Base-by-base conservation (phyloP, 1,140 invertebrate species). In the Leptinotarsa lineolata region DNA sequence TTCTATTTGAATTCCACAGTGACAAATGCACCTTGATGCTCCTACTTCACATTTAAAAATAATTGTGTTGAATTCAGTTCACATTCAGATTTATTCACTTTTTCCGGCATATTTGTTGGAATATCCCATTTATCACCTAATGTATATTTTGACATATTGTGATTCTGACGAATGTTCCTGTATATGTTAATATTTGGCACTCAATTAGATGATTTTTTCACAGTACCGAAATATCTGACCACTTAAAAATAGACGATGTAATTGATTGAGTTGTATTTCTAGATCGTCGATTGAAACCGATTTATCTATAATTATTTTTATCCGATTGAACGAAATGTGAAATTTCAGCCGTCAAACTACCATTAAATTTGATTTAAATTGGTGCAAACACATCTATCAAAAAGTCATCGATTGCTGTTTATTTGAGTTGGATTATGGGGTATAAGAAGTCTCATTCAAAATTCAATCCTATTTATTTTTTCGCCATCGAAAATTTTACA, bases 401-500 rank as follows among this genome's bases (percentile, higher is more conserved):
- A 54, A 54, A 54, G 48, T 54, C 48, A 54, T 54, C 48, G n/a
- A n/a, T 54, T 54, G 15, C 15, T 54, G 48, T 54, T 54, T 54
- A 54, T 54, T 54, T 54, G 48, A 54, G 48, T 16, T 54, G 15
- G 16, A 54, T 54, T 54, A 54, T 54, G 48, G 48, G 15, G 48
- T 16, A 54, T 54, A 18, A 54, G 48, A 16, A 18, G 2, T 54
- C 48, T 54, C 48, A 54, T 54, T 54, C 12, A 54, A 54, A 16
- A 18, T 15, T 15, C 16, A 18, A 54, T 54, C n/a, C n/a, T 54
- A 54, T 54, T 54, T 54, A 54, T 54, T 54, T 54, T 15, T 54
- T 54, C 48, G 16, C 48, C 48, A 54, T 54, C 18, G 44, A 68
- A n/a, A 68, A 45, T 68, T 68, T 68, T 68, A 68, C 45, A 44